Evolutionary conservation across 1,140 invertebrate genomes (phyloP).

Genomic region (Neotoxoptera formosana): DNA sequence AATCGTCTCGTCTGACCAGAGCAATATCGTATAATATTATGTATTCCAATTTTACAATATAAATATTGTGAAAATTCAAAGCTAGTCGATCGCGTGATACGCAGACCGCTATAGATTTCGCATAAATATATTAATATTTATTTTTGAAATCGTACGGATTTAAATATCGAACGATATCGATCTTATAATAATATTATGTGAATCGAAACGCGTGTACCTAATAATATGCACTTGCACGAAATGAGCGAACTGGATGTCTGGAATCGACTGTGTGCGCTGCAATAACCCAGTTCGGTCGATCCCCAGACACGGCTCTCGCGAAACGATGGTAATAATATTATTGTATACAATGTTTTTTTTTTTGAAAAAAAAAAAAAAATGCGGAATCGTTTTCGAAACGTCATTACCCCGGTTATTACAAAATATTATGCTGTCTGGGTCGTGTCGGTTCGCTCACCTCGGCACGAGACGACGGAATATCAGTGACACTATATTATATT

Average conservation of each 20-base stretch:
- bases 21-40: background rate
- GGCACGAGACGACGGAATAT: background rate
- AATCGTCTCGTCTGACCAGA: background rate
- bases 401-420: background rate
- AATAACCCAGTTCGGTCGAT: background rate
- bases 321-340: too few relatives aligned
- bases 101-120: background rate
- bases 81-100: background rate
- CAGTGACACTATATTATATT: background rate
- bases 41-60: background rate
- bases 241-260: background rate
- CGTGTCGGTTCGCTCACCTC: background rate
- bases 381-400: background rate
- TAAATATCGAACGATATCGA: too few relatives aligned
- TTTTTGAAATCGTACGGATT: background rate
- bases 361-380: background rate
- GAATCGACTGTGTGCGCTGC: background rate
- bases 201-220: background rate
- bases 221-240: background rate
- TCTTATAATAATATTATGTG: too few relatives aligned
- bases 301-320: background rate
- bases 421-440: background rate
- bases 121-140: background rate
- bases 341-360: too few relatives aligned
- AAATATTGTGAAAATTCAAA: background rate